These are phyloP conservation scores for Zaprionus taronus DNA, from an alignment of 1,140 invertebrate species.

Conservation along the genomic window DNA sequence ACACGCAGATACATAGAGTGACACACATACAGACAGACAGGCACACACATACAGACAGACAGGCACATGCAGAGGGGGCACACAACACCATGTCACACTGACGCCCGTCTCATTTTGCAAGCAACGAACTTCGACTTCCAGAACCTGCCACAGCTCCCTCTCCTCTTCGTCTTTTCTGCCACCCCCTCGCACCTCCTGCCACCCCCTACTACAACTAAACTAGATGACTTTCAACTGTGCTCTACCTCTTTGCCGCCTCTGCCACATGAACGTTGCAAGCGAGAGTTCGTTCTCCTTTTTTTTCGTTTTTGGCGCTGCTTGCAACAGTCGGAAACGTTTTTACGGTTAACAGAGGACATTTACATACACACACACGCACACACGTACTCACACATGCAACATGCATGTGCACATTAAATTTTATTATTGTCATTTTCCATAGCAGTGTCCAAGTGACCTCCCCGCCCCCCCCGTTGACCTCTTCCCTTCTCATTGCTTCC, in stretches of 20 bases:
- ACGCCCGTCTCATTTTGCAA: conserved; percentile 50
- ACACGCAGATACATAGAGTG: conserved; percentile 51
- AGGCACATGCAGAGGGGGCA: not conserved
- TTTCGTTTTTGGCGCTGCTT: conserved; percentile 30
- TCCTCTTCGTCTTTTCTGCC: not conserved
- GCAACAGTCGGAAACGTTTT: conserved; percentile 74
- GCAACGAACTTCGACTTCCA: conserved; percentile 68
- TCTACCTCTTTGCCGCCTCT: conserved; percentile 23
- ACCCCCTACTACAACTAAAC: conserved; percentile 45
- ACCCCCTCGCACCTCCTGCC: not conserved
- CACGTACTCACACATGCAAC: conserved; percentile 46
- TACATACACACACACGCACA: conserved; percentile 53
- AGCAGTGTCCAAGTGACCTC: conserved; percentile 46
- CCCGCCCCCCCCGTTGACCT: not conserved
- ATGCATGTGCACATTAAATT: conserved; percentile 79
- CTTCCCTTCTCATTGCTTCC: not conserved
- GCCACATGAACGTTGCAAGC: conserved; percentile 57
- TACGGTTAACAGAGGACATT: conserved; percentile 77
- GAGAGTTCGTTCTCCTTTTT: conserved; percentile 8
- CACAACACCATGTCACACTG: conserved; percentile 2
- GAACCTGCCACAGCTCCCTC: not conserved
- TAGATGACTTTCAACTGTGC: conserved; percentile 78
- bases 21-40: not conserved
- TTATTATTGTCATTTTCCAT: conserved; percentile 83
- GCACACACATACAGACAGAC: conserved; percentile 6